Evolutionary conservation across 2,113 vertebrate genomes (phyloP).

Genomic region (Colistium nudipinnis): DNA sequence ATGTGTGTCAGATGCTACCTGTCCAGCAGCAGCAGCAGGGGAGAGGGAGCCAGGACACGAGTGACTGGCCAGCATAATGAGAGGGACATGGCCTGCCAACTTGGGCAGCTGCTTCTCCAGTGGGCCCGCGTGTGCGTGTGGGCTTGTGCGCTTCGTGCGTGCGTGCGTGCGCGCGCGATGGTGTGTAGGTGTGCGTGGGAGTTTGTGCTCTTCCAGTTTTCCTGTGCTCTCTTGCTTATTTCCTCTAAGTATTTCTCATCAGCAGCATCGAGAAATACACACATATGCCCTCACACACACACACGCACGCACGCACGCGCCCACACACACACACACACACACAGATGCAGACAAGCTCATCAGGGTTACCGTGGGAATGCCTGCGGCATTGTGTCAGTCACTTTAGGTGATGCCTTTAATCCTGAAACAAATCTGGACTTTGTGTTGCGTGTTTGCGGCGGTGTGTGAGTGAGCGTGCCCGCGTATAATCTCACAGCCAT

Average conservation of each 20-base stretch:
- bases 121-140: slow-evolving; percentile 36
- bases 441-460: slow-evolving; percentile 60
- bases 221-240: slow-evolving; percentile 15
- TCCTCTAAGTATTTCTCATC: slow-evolving; percentile 23
- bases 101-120: slow-evolving; percentile 70
- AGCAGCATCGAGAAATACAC: slow-evolving; percentile 17
- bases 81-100: slow-evolving; percentile 65
- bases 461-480: slow-evolving; percentile 60
- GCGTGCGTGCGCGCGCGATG: slow-evolving; percentile 34
- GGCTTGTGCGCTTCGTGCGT: slow-evolving; percentile 31
- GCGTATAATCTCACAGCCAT: slow-evolving; percentile 70
- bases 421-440: slow-evolving; percentile 76
- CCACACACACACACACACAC: slow-evolving; percentile 6
- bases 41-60: slow-evolving; percentile 68
- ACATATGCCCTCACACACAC: not conserved
- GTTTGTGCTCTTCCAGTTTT: slow-evolving; percentile 17
- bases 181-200: not conserved
- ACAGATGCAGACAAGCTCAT: slow-evolving; percentile 31
- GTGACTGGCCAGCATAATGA: slow-evolving; percentile 76
- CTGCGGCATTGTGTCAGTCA: slow-evolving; percentile 75
- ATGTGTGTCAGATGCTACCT: slow-evolving; percentile 81
- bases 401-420: slow-evolving; percentile 77
- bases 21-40: slow-evolving; percentile 72
- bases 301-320: slow-evolving; percentile 2
- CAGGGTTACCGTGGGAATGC: slow-evolving; percentile 78